A percentile compares a stretch with the other conserved stretches of the same genome.
Evolutionary conservation across 2,797 vertebrate species (phyloP).

Genomic region (Lutjanus argentimaculatus): DNA sequence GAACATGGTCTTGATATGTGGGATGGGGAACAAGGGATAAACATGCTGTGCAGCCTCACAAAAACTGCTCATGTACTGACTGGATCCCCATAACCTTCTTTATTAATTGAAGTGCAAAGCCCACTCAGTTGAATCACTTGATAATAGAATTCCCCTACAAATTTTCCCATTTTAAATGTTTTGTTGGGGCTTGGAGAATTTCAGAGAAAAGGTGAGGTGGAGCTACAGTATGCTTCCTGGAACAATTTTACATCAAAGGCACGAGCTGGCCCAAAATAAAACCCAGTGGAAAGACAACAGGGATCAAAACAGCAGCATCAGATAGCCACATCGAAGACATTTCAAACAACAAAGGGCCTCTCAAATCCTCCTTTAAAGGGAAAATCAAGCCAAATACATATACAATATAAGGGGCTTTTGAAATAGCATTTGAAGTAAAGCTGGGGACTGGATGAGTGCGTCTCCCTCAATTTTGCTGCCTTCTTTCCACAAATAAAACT

Average conservation of each 20-base stretch:
- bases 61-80: no score
- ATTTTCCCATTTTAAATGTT: slow-evolving; percentile 6
- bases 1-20: no score
- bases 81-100: no score
- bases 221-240: slow-evolving; percentile 35
- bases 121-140: neutral
- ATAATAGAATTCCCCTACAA: neutral
- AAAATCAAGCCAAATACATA: slow-evolving; percentile 13
- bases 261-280: slow-evolving; percentile 34
- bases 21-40: no score
- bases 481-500: slow-evolving; percentile 11
- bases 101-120: no score
- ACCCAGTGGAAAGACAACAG: slow-evolving; percentile 26
- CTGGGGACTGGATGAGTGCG: neutral
- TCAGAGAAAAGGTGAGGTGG: slow-evolving; percentile 5
- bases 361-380: slow-evolving; percentile 33
- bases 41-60: no score
- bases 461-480: neutral
- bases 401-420: neutral
- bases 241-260: slow-evolving; percentile 63
- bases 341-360: slow-evolving; percentile 46
- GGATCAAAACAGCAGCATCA: slow-evolving; percentile 38
- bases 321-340: neutral
- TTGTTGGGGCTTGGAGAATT: neutral
- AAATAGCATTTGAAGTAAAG: slow-evolving; percentile 32